Evolutionary conservation across 92 coral and sea anemone genomes (phyloP), one percentile per base, ranked within the genome.

Genomic region (Galaxea fascicularis): DNA sequence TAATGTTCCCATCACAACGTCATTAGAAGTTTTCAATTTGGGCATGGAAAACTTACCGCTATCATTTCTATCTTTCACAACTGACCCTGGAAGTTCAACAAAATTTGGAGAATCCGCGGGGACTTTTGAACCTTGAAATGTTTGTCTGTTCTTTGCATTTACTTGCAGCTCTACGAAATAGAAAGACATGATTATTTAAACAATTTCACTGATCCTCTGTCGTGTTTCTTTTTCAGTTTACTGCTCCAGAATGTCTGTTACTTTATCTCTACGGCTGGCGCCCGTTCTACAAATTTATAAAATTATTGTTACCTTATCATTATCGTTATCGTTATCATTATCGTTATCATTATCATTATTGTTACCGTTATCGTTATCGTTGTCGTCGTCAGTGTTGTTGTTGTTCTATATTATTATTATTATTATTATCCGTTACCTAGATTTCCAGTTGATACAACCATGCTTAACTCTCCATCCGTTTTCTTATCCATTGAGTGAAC

Each of bases 381-480:
- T n/a, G n/a, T n/a, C n/a, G n/a, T n/a, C n/a, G n/a, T n/a, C n/a
- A n/a, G n/a, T n/a, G n/a, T n/a, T n/a, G n/a, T n/a, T n/a, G n/a
- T n/a, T n/a, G n/a, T n/a, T n/a, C n/a, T n/a, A n/a, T n/a, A n/a
- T n/a, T n/a, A n/a, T n/a, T n/a, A n/a, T n/a, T n/a, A n/a, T n/a
- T n/a, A n/a, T n/a, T n/a, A n/a, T n/a, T n/a, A 35, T 35, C 3
- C 41, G 41, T 79, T 70, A 91, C 94, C 90, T 22, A 91, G 67
- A 62, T 84, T 80, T 15, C 67, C 57, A 31, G 74, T 81, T 1
- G 77, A 39, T 30, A 88, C 54, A 26, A 69, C 20, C 41, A 91
- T 26, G 51, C 56, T 57, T 4, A 88, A 59, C 54, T 39, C 71
- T 3, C 62, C 26, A 26, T 74, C 64, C 15, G 29, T 76, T 11